Base-by-base conservation (phyloP, 2,888 invertebrate species). In the Plagodis pulveraria region DNA sequence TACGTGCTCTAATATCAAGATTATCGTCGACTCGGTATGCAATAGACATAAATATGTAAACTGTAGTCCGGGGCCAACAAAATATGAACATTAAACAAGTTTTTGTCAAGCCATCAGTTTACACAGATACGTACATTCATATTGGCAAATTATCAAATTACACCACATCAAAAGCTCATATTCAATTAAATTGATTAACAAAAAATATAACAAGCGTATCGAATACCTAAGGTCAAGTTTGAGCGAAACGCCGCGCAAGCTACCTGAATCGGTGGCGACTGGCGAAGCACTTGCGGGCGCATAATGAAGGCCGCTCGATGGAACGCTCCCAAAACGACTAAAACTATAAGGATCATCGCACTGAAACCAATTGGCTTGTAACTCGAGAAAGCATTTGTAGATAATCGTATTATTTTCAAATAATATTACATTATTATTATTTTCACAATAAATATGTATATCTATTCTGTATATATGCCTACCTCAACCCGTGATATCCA, bases 151-250 rank as follows among this genome's bases (percentile, higher is more conserved):
- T 86, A 89, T 89, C 86, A 85, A 86, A 87, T 88, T 86, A 87
- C 86, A 87, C 78, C 80, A 82, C 84, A 86, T 86, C 85, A 87
- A 84, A 87, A 86, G 76, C 84, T 87, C 85, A 84, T 86, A 83
- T 83, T 78, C 78, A 80, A 78, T 78, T 77, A 80, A 79, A 83
- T 83, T 81, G 81, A 85, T 83, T 82, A 82, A 85, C 85, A 84
- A 84, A 85, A 86, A 86, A 86, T 80, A 73, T 80, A 86, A 87
- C 82, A 78, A 84, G 83, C 87, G 81, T 87, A 86, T 87, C 87
- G 81, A 84, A 90, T 89, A 87, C 88, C 88, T 90, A 90, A 89
- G 89, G 88, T 90, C 87, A 88, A 84, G 82, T 81, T 81, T 83
- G 80, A 79, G 83, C 80, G 79, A 86, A 81, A 81, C 81, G 78